A percentile compares a stretch with the other conserved stretches of the same genome.
Conservation (phyloP, 1,140 invertebrate species). For the Propsilocerus akamusi region DNA sequence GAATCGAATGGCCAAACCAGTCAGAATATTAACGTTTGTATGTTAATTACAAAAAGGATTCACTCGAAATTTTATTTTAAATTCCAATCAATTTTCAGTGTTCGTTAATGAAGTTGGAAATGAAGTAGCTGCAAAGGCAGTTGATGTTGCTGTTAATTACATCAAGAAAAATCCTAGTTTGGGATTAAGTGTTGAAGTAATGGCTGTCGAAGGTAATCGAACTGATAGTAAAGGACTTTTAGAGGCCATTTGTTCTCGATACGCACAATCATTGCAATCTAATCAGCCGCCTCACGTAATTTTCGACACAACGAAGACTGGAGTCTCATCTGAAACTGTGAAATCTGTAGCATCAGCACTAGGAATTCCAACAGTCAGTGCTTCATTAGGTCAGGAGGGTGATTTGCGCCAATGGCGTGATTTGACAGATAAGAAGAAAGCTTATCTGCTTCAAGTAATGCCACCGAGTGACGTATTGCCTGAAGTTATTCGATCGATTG, state of each 20-base stretch:
- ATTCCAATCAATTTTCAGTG: constrained; percentile 28
- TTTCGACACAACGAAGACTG: constrained; percentile 57
- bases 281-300: constrained; percentile 53
- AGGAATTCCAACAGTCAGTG: constrained; percentile 61
- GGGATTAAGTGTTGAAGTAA: constrained; percentile 39
- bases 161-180: constrained; percentile 42
- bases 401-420: constrained; percentile 64
- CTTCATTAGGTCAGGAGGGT: constrained; percentile 63
- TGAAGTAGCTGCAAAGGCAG: constrained; percentile 39
- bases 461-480: constrained; percentile 68
- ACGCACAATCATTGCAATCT: constrained; percentile 37
- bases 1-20: constrained; percentile 25
- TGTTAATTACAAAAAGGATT: constrained; percentile 12
- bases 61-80: neutral
- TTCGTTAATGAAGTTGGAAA: constrained; percentile 53
- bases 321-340: constrained; percentile 57
- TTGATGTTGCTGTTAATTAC: constrained; percentile 45
- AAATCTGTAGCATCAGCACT: constrained; percentile 62
- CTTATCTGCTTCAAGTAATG: constrained; percentile 53
- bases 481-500: constrained; percentile 60
- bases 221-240: constrained; percentile 43
- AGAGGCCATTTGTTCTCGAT: constrained; percentile 47
- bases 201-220: constrained; percentile 38
- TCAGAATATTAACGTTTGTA: constrained; percentile 37
- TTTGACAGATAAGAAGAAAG: constrained; percentile 41